phyloP scores from a whole-genome alignment of 2,797 vertebrate species.

The Sandelia bainsii region DNA sequence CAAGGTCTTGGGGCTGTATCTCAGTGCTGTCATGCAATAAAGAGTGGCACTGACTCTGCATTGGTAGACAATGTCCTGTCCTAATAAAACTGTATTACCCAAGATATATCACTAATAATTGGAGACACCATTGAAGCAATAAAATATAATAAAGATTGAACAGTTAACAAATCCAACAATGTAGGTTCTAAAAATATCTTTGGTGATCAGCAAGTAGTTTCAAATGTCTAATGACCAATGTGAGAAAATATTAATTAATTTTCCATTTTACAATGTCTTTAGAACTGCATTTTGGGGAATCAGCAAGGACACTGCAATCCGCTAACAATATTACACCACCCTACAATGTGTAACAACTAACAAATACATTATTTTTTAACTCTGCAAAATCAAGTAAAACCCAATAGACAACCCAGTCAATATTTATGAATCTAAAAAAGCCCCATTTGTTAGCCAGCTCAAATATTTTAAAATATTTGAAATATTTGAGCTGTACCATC shows the following conservation, averaged over 20 bases:
- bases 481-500: background rate
- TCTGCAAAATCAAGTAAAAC: constrained; percentile 7
- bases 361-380: constrained; percentile 10
- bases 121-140: constrained; percentile 9
- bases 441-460: background rate
- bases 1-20: constrained; percentile 58
- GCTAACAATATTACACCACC: background rate
- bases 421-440: constrained; percentile 2
- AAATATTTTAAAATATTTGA: background rate
- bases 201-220: background rate
- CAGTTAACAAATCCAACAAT: constrained; percentile 3
- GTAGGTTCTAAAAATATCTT: background rate
- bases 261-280: background rate
- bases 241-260: too few species aligned
- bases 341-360: background rate
- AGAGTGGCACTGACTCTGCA: constrained; percentile 70
- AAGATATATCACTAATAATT: constrained; percentile 28
- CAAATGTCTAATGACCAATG: too few species aligned
- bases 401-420: background rate
- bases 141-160: background rate
- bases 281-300: background rate
- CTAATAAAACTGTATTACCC: constrained; percentile 9
- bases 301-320: constrained; percentile 7
- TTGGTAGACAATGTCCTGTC: constrained; percentile 43
- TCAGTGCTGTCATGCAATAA: constrained; percentile 69